Base-by-base conservation (phyloP, 2,888 invertebrate genomes). In the Chironomus tentans region DNA sequence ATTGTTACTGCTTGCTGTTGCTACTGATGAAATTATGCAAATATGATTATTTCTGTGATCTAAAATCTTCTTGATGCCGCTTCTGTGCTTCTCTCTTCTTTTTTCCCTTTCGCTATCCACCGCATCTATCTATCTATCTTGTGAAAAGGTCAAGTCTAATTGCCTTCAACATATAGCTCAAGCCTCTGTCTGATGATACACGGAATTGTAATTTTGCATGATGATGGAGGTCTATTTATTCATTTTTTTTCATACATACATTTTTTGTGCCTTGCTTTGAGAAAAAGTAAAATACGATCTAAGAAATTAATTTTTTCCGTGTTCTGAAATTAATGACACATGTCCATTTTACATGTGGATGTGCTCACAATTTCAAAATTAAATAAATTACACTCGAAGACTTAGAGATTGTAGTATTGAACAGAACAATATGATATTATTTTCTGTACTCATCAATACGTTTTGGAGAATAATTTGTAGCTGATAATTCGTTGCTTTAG, bases 131-230 rank as follows among this genome's bases (percentile, higher is more conserved):
- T 15, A 56, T 56, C 56, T 12, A 56, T 56, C n/a, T 56, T 65
- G 21, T 65, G 65, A 65, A 65, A 65, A 65, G 65, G 65, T 65
- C 65, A 65, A 65, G 65, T 65, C 65, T 65, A 65, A 65, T 65
- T 65, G 65, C 21, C 21, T 65, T 65, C 65, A 65, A 65, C 56
- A 56, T 56, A n/a, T 56, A 56, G 56, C 21, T 22, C 65, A 13
- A 56, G 21, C 65, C 13, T 65, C 65, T 65, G 18, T 65, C 65
- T 65, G 21, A 10, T 21, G 21, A 65, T 65, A 65, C 65, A 65
- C 65, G 65, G 24, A 65, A 65, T 65, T 65, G 65, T 65, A 65
- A 65, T 65, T 65, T 65, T 65, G 21, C 13, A 21, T 21, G 22
- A 65, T 65, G 65, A 65, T 65, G 65, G 56, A 7, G 56, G 15